phyloP scores from a whole-genome alignment of 1,140 invertebrate species.

The Aporrectodea caliginosa region DNA sequence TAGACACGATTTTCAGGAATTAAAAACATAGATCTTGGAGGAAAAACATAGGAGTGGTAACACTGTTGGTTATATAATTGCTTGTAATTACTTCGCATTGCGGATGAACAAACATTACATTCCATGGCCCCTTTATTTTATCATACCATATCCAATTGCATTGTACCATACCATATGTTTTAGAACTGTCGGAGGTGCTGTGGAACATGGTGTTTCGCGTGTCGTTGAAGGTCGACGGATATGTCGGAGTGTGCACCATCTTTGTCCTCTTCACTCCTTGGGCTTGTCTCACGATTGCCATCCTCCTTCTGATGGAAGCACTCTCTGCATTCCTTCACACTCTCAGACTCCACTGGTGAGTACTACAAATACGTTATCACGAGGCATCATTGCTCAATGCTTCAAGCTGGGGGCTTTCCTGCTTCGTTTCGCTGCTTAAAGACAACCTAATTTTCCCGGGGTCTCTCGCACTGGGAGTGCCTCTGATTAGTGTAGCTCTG shows the following conservation, averaged over 20 bases:
- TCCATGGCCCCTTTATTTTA: no score
- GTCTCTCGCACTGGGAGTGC: no score
- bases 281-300: slow-evolving; percentile 78
- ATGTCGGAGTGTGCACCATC: slow-evolving; percentile 48
- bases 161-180: no score
- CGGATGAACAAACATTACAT: no score
- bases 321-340: slow-evolving; percentile 96
- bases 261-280: slow-evolving; percentile 71
- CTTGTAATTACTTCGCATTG: no score
- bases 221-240: slow-evolving; percentile 64
- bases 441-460: background rate
- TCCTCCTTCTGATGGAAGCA: slow-evolving; percentile 94
- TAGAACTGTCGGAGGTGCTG: slow-evolving; percentile 93
- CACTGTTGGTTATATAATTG: background rate
- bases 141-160: no score
- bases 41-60: background rate
- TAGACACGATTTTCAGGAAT: no score
- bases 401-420: background rate
- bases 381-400: background rate
- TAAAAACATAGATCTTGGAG: no score
- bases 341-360: slow-evolving; percentile 92
- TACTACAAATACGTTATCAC: slow-evolving; percentile 30
- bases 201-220: slow-evolving; percentile 91
- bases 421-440: no score
- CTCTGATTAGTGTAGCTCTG: no score